phyloP scores from a whole-genome alignment of 2,888 invertebrate genomes.

The Philereme vetulata region DNA sequence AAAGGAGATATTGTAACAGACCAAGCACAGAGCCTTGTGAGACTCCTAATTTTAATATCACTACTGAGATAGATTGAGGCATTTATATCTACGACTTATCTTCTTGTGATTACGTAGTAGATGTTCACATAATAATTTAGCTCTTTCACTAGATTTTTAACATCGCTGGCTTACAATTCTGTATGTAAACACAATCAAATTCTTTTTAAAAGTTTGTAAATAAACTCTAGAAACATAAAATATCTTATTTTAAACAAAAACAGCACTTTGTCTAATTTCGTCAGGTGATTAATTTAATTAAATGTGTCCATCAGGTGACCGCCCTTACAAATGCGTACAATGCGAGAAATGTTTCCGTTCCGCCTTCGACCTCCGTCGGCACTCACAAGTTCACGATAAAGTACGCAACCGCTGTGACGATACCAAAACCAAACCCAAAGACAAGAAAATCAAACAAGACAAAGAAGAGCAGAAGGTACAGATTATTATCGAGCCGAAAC shows the following conservation, averaged over 20 bases:
- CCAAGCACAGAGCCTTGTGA: neutral
- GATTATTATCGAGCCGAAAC: constrained; percentile 15
- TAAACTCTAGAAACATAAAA: neutral
- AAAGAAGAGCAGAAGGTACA: constrained; percentile 23
- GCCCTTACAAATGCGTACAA: constrained; percentile 89
- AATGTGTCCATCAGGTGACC: constrained; percentile 82
- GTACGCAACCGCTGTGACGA: constrained; percentile 52
- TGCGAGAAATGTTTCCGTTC: constrained; percentile 93
- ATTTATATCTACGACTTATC: neutral
- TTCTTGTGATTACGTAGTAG: neutral
- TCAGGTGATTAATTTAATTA: no score
- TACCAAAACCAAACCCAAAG: constrained; percentile 43
- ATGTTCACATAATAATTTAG: no score
- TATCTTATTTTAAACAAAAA: no score
- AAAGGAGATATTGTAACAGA: neutral
- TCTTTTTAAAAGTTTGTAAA: neutral
- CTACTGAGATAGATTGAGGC: neutral
- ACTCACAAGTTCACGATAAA: constrained; percentile 87
- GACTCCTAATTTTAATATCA: neutral
- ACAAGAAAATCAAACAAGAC: constrained; percentile 35
- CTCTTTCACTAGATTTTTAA: no score
- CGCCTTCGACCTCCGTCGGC: constrained; percentile 92
- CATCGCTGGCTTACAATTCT: no score
- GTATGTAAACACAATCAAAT: constrained; percentile 12
- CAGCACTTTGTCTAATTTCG: no score